Conservation (phyloP, 1,140 invertebrate genomes). For the Episyrphus balteatus region DNA sequence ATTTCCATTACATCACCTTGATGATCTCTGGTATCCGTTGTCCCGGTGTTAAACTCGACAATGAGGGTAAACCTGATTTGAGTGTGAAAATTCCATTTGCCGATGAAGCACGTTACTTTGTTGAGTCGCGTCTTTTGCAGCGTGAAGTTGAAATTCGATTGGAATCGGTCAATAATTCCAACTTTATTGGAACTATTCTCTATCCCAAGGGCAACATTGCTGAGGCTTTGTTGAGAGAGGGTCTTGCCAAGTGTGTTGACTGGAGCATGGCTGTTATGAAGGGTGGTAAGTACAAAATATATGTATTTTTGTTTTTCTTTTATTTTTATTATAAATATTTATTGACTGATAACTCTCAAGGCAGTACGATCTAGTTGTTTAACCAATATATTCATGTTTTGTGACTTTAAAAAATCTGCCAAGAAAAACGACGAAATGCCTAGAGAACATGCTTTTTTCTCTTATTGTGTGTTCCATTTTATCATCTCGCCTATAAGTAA, state of each 20-base stretch:
- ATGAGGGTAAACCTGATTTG: conserved; percentile 53
- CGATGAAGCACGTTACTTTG: conserved; percentile 63
- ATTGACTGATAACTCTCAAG: too few relatives aligned
- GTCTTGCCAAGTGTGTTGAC: conserved; percentile 93
- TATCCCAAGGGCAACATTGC: conserved; percentile 94
- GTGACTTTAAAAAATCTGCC: too few relatives aligned
- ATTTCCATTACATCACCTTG: conserved; percentile 68
- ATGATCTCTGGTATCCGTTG: conserved; percentile 90
- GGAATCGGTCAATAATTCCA: conserved; percentile 84
- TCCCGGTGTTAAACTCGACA: conserved; percentile 61
- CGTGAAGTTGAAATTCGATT: conserved; percentile 86
- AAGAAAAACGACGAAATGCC: too few relatives aligned
- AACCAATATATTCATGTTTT: too few relatives aligned
- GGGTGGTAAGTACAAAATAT: conserved; percentile 42
- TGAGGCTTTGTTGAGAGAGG: conserved; percentile 78
- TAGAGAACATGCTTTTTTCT: too few relatives aligned
- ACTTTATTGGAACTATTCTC: conserved; percentile 87
- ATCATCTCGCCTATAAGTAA: too few relatives aligned
- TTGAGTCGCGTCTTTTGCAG: conserved; percentile 83
- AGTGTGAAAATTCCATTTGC: conserved; percentile 38
- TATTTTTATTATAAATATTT: too few relatives aligned
- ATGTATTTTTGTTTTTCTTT: too few relatives aligned
- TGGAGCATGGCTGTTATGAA: conserved; percentile 90
- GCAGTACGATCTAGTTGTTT: too few relatives aligned
- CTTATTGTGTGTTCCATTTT: too few relatives aligned